phyloP scores from a whole-genome alignment of 2,888 invertebrate genomes.

The Sinohyriopsis cumingii region DNA sequence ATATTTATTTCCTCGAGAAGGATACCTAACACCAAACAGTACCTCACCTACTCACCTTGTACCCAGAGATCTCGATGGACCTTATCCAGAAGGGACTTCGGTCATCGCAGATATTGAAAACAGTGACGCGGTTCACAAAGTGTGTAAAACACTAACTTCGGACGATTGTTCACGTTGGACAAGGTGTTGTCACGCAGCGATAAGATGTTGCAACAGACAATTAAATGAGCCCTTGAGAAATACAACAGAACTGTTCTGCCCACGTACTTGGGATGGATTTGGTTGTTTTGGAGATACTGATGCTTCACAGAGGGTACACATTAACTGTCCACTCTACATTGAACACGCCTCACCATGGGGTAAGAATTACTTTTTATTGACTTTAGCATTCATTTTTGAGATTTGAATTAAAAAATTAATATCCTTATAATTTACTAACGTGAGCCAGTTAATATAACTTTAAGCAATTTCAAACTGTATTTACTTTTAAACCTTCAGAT shows the following conservation, averaged over 20 bases:
- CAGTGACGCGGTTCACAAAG: constrained; percentile 15
- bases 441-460: no score
- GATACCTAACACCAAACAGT: constrained; percentile 13
- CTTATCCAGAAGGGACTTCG: constrained; percentile 20
- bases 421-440: no score
- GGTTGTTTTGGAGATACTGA: constrained; percentile 52
- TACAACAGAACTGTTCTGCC: constrained; percentile 36
- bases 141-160: constrained; percentile 42
- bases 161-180: constrained; percentile 52
- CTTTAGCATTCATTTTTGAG: no score
- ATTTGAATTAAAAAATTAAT: no score
- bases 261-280: constrained; percentile 61
- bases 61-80: constrained; percentile 9
- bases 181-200: constrained; percentile 47
- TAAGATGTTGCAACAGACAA: constrained; percentile 45
- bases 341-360: constrained; percentile 71
- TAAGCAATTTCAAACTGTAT: no score
- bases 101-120: constrained; percentile 41
- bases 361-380: constrained; percentile 24
- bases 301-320: constrained; percentile 53
- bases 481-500: no score
- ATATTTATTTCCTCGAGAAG: constrained; percentile 41
- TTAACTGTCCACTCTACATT: constrained; percentile 53
- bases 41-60: constrained; percentile 16
- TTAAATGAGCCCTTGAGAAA: constrained; percentile 20